phyloP scores from a whole-genome alignment of 1,140 invertebrate species.

The Luehdorfia chinensis region DNA sequence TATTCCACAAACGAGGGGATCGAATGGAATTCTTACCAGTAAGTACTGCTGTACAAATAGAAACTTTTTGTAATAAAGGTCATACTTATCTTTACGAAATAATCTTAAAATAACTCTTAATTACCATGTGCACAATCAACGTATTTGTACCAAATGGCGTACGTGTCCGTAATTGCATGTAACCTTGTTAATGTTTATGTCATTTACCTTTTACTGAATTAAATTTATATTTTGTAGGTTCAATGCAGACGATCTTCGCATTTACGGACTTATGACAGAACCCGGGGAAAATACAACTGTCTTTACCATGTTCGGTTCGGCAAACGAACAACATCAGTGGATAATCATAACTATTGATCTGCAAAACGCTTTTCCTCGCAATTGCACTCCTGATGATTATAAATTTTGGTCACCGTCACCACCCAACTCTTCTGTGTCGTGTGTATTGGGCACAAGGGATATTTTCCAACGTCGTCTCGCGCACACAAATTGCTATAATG shows the following conservation, averaged over 20 bases:
- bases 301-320: conserved; percentile 94
- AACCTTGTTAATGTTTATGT: background rate
- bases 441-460: conserved; percentile 87
- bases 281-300: conserved; percentile 94
- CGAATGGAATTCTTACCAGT: conserved; percentile 84
- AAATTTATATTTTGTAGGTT: conserved; percentile 74
- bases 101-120: too few relatives aligned
- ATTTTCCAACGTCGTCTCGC: conserved; percentile 85
- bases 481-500: conserved; percentile 88
- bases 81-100: too few relatives aligned
- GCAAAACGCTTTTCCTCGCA: conserved; percentile 81
- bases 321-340: conserved; percentile 87
- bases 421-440: conserved; percentile 79
- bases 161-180: too few relatives aligned
- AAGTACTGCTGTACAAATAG: conserved; percentile 29
- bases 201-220: conserved; percentile 11
- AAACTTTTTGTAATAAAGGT: too few relatives aligned
- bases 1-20: conserved; percentile 93
- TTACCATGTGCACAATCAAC: too few relatives aligned
- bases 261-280: conserved; percentile 94
- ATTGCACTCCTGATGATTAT: conserved; percentile 87
- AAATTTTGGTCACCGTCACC: conserved; percentile 90
- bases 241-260: conserved; percentile 82
- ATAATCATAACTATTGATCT: conserved; percentile 91
- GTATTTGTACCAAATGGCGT: too few relatives aligned